Evolutionary conservation across 2,113 vertebrate species (phyloP), one percentile per base, ranked within the genome.

Genomic region (Hyaena hyaena): DNA sequence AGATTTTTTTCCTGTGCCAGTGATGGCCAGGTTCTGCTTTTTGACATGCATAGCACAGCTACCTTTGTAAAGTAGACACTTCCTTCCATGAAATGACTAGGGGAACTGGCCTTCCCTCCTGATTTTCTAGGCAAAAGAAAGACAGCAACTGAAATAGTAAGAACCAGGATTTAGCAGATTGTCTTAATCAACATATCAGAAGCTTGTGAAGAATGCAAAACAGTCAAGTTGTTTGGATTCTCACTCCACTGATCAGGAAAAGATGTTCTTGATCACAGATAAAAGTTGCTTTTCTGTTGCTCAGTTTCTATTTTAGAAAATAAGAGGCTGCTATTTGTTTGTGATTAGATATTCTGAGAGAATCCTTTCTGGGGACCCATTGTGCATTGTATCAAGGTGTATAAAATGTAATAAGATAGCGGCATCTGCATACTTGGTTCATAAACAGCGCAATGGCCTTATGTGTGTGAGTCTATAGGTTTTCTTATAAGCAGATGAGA

Each of bases 181-280:
- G 68, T 77, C 76, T 77, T 71, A 55, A 83, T 95, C 90, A 79
- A 19, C 43, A 50, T 55, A 58, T 79, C 74, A 95, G 85, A 93
- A 94, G 26, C 33, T 76, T 74, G 23, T 69, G 74, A 94, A 83
- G 74, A 90, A 77, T 83, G n/a, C 39, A 90, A 68, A 53, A 66
- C 33, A 76, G 16, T 84, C 63, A 79, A 50, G 39, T 82, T 55
- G 7, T 86, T 16, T 76, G 26, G 24, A 45, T 12, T 89, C 31
- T 71, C 26, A 43, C 12, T 89, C 69, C 63, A 39, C n/a, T 50
- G 84, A 77, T 95, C 24, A 84, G 45, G 61, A 74, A 90, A 87
- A 74, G 50, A 43, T 69, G 43, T 76, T 81, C 88, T 79, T 93
- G 55, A 88, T 80, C 55, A 89, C 39, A 96, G 88, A 95, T 79